These are phyloP conservation scores for Rhopilema esculentum DNA, from an alignment of 30 jellyfish, hydroid and myxozoan genomes.

Conservation along the genomic window DNA sequence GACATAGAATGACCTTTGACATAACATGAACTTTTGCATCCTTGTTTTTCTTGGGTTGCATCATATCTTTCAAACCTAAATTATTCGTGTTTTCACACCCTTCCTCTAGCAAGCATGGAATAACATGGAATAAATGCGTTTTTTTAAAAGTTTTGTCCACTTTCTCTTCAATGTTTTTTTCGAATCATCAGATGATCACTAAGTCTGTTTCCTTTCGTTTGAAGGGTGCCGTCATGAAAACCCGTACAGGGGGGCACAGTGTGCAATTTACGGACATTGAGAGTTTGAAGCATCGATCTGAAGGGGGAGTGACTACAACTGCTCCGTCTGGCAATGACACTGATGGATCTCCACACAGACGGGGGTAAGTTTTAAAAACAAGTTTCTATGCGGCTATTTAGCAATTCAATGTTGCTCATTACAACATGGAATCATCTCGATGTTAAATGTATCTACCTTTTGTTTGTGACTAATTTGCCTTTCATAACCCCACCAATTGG, in stretches of 20 bases:
- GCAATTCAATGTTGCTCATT: not conserved
- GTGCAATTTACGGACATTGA: conserved; percentile 97
- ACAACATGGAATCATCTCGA: no score
- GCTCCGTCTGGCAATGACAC: conserved; percentile 62
- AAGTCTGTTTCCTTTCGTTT: not conserved
- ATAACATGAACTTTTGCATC: no score
- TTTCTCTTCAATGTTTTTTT: no score
- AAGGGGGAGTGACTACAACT: conserved; percentile 65
- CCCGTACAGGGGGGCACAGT: conserved; percentile 98
- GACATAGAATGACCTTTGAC: no score
- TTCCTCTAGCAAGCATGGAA: no score
- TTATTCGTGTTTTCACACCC: no score
- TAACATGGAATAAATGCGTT: no score
- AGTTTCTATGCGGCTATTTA: not conserved
- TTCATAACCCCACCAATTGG: no score
- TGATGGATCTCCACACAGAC: conserved; percentile 51
- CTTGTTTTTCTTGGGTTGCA: not conserved
- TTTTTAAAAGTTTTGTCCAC: no score
- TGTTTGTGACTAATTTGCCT: no score
- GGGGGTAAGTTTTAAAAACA: conserved; percentile 24
- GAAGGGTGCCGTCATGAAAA: conserved; percentile 94
- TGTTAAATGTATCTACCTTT: not conserved
- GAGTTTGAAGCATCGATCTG: conserved; percentile 77
- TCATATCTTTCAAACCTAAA: no score
- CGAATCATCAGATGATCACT: not conserved